Conservation (phyloP, 2,888 invertebrate species). For the Sabellastarte sp. region DNA sequence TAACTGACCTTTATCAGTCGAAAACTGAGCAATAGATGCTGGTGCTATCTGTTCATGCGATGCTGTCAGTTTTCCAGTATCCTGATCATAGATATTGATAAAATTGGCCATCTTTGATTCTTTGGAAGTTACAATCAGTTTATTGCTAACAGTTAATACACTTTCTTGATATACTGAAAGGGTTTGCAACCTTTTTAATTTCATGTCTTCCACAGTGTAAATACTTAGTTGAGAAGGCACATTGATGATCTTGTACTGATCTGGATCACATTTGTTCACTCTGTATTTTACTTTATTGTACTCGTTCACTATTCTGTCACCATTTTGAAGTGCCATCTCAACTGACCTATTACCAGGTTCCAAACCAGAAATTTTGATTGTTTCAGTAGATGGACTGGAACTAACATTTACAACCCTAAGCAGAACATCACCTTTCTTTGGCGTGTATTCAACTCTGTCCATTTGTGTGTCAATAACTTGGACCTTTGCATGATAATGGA, state of each 20-base stretch:
- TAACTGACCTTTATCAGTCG: too few species aligned
- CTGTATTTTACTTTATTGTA: not conserved
- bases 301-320: not conserved
- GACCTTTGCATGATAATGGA: not conserved
- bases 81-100: not conserved
- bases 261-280: not conserved
- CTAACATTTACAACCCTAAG: not conserved
- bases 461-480: not conserved
- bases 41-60: too few species aligned
- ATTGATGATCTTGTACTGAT: not conserved
- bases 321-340: not conserved
- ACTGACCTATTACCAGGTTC: too few species aligned
- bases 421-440: not conserved
- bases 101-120: not conserved
- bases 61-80: not conserved
- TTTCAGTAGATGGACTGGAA: too few species aligned
- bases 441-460: not conserved
- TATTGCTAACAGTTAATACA: not conserved
- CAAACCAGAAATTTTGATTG: not conserved
- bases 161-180: not conserved
- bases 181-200: not conserved
- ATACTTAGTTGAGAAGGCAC: not conserved
- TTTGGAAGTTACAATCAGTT: not conserved
- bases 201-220: not conserved
- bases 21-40: too few species aligned